Evolutionary conservation across 2,113 vertebrate genomes (phyloP).

Genomic region (Parotia lawesii): DNA sequence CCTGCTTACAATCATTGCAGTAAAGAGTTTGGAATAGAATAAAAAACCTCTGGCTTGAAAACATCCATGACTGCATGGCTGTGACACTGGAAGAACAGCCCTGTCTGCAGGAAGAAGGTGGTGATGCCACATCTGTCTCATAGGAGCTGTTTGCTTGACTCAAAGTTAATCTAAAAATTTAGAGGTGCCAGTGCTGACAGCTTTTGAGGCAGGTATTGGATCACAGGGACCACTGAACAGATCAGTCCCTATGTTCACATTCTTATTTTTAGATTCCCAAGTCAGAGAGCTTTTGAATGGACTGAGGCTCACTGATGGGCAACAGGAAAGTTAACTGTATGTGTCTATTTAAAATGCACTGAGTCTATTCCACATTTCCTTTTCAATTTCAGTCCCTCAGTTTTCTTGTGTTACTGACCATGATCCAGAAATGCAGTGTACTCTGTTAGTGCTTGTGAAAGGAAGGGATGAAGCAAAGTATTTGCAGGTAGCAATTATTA

Average conservation of each 20-base stretch:
- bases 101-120: background rate
- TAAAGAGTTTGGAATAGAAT: background rate
- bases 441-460: background rate
- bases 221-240: background rate
- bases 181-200: background rate
- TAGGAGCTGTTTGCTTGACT: background rate
- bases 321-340: background rate
- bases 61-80: background rate
- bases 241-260: background rate
- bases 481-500: slow-evolving; percentile 3
- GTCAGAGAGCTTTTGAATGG: background rate
- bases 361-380: background rate
- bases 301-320: background rate
- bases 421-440: background rate
- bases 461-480: background rate
- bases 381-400: background rate
- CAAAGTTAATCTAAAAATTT: background rate
- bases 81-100: background rate
- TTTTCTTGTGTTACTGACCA: background rate
- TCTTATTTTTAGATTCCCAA: background rate
- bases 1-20: background rate
- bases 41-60: background rate
- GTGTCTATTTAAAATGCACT: background rate
- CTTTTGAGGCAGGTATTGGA: background rate
- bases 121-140: background rate